Percentiles rank a stretch among this genome's conserved stretches.
Conservation (phyloP, 2,113 vertebrate genomes). For the Mormyrus iriodes region DNA sequence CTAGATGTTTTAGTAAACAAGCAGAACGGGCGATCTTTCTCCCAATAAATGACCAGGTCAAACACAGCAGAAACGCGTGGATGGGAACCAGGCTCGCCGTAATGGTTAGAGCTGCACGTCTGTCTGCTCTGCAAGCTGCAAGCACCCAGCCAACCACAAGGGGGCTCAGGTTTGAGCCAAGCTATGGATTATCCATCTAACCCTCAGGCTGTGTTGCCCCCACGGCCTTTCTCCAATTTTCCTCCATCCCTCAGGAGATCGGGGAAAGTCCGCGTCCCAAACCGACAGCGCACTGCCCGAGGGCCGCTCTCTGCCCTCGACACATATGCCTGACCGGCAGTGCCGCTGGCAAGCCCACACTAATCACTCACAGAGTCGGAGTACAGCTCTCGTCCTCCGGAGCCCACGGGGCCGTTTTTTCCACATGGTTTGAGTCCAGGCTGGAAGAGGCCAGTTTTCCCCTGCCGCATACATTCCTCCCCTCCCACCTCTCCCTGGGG, state of each 20-base stretch:
- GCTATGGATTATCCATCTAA: neutral
- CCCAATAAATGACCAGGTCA: neutral
- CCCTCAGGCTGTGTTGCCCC: slow-evolving; percentile 11
- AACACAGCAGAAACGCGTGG: neutral
- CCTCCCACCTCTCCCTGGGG: slow-evolving; percentile 6
- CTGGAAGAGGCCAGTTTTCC: neutral
- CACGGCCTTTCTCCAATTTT: neutral
- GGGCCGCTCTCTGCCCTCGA: slow-evolving; percentile 18
- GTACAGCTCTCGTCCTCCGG: neutral
- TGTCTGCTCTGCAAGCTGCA: neutral
- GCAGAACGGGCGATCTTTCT: neutral
- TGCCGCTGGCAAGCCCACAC: slow-evolving; percentile 20
- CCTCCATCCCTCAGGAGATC: slow-evolving; percentile 5
- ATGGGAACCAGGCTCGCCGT: neutral
- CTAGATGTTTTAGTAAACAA: neutral
- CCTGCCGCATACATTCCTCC: neutral
- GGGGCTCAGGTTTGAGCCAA: neutral
- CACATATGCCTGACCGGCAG: slow-evolving; percentile 4
- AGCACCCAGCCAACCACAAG: slow-evolving; percentile 2
- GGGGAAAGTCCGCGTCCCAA: neutral
- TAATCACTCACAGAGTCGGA: slow-evolving; percentile 21
- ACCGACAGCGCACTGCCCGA: neutral
- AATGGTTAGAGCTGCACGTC: neutral
- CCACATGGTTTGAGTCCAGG: slow-evolving; percentile 11
- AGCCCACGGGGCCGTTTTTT: neutral